phyloP scores from a whole-genome alignment of 2,888 invertebrate genomes.

The Corythucha ciliata region DNA sequence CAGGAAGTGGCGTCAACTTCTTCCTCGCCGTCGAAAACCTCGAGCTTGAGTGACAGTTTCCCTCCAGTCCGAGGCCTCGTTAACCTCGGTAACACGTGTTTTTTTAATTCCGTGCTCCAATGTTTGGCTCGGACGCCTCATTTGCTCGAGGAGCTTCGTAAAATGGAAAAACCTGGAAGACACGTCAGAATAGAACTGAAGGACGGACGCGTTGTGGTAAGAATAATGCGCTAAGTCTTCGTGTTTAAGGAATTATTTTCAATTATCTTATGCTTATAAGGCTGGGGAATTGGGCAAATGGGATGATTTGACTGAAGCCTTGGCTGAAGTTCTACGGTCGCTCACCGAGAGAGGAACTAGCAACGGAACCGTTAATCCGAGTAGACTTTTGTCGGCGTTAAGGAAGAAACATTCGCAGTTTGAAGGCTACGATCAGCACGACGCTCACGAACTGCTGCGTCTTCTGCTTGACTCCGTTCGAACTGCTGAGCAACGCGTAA shows the following conservation, averaged over 20 bases:
- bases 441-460: constrained; percentile 87
- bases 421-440: constrained; percentile 90
- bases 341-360: constrained; percentile 45
- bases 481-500: constrained; percentile 50
- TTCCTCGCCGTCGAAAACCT: too few species aligned
- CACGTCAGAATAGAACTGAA: constrained; percentile 40
- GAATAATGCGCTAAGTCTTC: constrained; percentile 1
- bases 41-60: too few species aligned
- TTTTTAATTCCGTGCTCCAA: constrained; percentile 94
- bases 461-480: constrained; percentile 83
- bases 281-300: constrained; percentile 58
- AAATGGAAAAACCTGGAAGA: constrained; percentile 50
- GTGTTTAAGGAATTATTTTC: neutral
- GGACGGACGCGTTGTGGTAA: constrained; percentile 27
- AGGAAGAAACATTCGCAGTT: constrained; percentile 57
- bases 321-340: constrained; percentile 62
- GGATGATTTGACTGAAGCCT: constrained; percentile 55
- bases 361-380: constrained; percentile 31
- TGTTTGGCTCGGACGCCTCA: constrained; percentile 70
- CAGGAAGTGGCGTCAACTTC: too few species aligned
- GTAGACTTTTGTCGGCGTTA: constrained; percentile 31
- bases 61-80: constrained; percentile 59
- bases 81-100: constrained; percentile 94
- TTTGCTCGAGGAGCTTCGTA: constrained; percentile 57
- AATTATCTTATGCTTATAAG: constrained; percentile 44